These are phyloP conservation scores for Hirudo medicinalis DNA, from an alignment of 1,140 invertebrate genomes.

Conservation along the genomic window DNA sequence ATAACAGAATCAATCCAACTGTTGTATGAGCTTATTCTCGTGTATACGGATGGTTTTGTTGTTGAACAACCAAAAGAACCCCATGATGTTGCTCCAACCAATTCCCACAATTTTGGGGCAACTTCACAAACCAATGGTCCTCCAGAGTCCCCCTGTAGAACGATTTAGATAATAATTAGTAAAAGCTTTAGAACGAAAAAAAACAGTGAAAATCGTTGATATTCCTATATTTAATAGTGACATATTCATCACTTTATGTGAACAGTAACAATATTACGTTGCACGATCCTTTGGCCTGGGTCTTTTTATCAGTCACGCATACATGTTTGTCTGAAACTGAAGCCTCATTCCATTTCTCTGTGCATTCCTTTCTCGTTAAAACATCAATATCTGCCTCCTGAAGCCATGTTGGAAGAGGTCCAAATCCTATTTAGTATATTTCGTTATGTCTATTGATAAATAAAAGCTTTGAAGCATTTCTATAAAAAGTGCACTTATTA, in stretches of 20 bases:
- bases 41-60: constrained; percentile 18
- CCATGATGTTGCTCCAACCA: constrained; percentile 23
- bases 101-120: neutral
- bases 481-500: too few species aligned
- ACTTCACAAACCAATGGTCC: constrained; percentile 18
- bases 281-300: constrained; percentile 14
- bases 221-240: too few species aligned
- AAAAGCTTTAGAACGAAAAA: too few species aligned
- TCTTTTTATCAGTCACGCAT: constrained; percentile 10
- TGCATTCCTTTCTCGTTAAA: constrained; percentile 11
- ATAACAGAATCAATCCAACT: constrained; percentile 14
- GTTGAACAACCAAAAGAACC: constrained; percentile 13
- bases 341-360: neutral
- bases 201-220: too few species aligned
- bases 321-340: constrained; percentile 15
- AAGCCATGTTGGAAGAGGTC: neutral
- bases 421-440: neutral
- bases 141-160: constrained; percentile 22
- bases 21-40: constrained; percentile 13
- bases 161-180: neutral
- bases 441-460: neutral
- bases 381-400: constrained; percentile 15
- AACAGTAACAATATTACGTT: constrained; percentile 15
- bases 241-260: too few species aligned
- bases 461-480: too few species aligned